Evolutionary conservation across 2,797 vertebrate species (phyloP).

Genomic region (Fundulus diaphanus): DNA sequence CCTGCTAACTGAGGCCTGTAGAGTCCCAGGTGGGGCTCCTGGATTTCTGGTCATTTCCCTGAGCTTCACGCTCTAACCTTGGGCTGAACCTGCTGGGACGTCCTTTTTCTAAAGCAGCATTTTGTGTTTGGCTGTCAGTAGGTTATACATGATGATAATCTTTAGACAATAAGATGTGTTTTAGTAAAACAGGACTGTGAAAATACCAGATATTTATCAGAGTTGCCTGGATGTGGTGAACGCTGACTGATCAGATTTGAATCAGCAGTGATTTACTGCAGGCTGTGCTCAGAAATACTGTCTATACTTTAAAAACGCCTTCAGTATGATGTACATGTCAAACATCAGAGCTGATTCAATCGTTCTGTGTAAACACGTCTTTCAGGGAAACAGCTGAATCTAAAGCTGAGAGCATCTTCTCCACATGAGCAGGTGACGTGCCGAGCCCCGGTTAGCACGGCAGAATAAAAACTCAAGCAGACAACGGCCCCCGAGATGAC

Average conservation of each 20-base stretch:
- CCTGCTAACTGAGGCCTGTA: too few relatives aligned
- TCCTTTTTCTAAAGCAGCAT: too few relatives aligned
- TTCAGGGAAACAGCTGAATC: not conserved
- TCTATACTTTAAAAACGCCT: not conserved
- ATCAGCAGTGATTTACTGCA: not conserved
- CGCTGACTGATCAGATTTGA: not conserved
- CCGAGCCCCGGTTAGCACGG: not conserved
- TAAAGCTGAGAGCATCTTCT: conserved; percentile 1
- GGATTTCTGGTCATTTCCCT: too few relatives aligned
- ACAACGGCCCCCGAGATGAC: not conserved
- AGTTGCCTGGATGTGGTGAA: not conserved
- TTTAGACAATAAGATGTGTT: too few relatives aligned
- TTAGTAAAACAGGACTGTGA: not conserved
- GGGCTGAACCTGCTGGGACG: too few relatives aligned
- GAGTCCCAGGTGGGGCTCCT: too few relatives aligned
- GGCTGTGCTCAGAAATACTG: not conserved
- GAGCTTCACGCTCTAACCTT: too few relatives aligned
- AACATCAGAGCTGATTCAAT: not conserved
- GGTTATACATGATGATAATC: not conserved
- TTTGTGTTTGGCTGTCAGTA: too few relatives aligned
- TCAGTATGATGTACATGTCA: not conserved
- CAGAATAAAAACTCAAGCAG: not conserved
- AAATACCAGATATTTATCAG: not conserved
- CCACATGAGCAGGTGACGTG: not conserved
- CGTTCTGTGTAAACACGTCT: not conserved